Evolutionary conservation across 2,113 vertebrate species (phyloP), one percentile per base, ranked within the genome.

Genomic region (Neopipo cinnamomea): DNA sequence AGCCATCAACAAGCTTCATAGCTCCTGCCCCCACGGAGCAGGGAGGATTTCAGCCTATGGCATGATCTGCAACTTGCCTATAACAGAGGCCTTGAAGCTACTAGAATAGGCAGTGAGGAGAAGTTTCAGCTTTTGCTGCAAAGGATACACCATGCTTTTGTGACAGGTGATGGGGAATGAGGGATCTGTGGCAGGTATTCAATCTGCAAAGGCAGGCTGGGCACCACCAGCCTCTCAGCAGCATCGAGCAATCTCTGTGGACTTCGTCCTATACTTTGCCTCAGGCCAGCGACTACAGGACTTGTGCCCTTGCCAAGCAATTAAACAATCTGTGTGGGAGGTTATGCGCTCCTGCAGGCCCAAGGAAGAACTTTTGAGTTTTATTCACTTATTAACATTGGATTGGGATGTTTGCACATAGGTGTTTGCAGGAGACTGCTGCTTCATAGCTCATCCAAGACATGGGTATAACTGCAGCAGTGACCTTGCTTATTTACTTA

Each of bases 231-330:
- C 35, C 18, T 78, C 47, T 46, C 1, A 1, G 56, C 30, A 78
- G 55, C 1, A 0, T 13, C 0, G 1, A 31, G 39, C 47, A n/a
- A 9, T 27, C 20, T 30, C 52, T 47, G 28, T 44, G 15, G 52
- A 55, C 55, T 74, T 77, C 24, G 31, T 56, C 65, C 52, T 80
- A 63, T 65, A 9, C 68, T 81, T 73, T 33, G 33, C 49, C 53
- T 88, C 75, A 62, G n/a, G 50, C 33, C 59, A 44, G 55, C 19
- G 14, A 30, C 41, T 73, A 50, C 88, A 70, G 39, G 27, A 37
- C 17, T 84, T 47, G 46, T n/a, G 42, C 22, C 35, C 30, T 72
- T 62, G 55, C 49, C 58, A 74, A 42, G 46, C 12, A 66, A 9
- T 75, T 56, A 33, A 41, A 17, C 14, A 53, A 7, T 47, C 31